phyloP scores from a whole-genome alignment of 2,113 vertebrate species.

The Brienomyrus longianalis region DNA sequence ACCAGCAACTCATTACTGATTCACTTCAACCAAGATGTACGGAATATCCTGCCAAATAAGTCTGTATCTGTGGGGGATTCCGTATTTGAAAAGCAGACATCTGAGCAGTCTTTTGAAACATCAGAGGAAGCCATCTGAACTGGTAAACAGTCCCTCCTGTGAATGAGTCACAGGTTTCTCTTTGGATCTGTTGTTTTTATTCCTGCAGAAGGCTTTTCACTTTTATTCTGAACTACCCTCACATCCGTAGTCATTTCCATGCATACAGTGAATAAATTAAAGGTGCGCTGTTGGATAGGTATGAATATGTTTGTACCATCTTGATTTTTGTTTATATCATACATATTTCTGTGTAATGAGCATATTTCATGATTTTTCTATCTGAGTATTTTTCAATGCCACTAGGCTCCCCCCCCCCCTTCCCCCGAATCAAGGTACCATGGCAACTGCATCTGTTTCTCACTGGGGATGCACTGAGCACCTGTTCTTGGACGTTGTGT shows the following conservation, averaged over 20 bases:
- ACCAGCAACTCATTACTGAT: not conserved
- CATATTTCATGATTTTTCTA: constrained; percentile 6
- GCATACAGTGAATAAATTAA: not conserved
- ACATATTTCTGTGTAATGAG: not conserved
- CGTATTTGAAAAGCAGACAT: not conserved
- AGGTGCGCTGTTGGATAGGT: not conserved
- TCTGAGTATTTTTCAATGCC: not conserved
- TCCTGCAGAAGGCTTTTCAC: not conserved
- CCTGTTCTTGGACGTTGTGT: not conserved
- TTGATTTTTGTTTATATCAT: not conserved
- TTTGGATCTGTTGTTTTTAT: not conserved
- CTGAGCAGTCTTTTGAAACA: not conserved
- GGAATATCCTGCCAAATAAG: not conserved
- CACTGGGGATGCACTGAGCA: constrained; percentile 1
- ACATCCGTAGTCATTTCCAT: not conserved
- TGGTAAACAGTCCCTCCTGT: constrained; percentile 4
- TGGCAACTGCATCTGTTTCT: constrained; percentile 14
- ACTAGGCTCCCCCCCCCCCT: not conserved
- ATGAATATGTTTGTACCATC: not conserved
- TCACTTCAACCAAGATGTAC: not conserved
- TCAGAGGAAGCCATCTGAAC: not conserved
- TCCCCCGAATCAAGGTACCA: not conserved
- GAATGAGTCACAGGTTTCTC: not conserved
- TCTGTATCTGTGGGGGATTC: not conserved
- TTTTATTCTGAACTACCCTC: not conserved